These are phyloP conservation scores for Notechis scutatus DNA, from an alignment of 2,113 vertebrate genomes.

Conservation along the genomic window DNA sequence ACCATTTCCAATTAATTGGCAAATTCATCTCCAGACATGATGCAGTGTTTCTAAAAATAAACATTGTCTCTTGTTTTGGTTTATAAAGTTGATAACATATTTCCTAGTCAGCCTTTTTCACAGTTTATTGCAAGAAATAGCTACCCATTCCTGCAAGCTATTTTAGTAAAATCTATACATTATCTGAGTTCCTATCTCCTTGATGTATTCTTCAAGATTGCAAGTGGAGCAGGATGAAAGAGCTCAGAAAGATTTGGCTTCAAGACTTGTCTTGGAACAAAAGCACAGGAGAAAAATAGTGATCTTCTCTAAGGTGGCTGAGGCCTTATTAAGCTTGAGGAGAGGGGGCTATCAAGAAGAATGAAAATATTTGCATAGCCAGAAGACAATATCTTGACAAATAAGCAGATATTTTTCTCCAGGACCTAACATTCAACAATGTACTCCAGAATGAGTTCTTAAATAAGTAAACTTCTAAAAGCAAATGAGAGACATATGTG, in stretches of 20 bases:
- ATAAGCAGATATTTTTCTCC: not conserved
- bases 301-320: not conserved
- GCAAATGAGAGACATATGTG: not conserved
- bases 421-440: not conserved
- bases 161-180: not conserved
- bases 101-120: conserved; percentile 32
- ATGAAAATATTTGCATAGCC: not conserved
- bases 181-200: not conserved
- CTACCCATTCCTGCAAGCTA: conserved; percentile 3
- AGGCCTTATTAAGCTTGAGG: not conserved
- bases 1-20: conserved; percentile 40
- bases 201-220: conserved; percentile 12
- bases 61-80: not conserved
- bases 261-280: not conserved
- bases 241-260: not conserved
- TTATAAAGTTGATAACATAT: not conserved
- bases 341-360: not conserved
- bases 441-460: not conserved
- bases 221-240: not conserved
- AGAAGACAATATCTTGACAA: not conserved
- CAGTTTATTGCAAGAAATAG: conserved; percentile 7
- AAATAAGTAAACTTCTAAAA: not conserved
- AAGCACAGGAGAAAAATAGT: fast-evolving
- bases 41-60: conserved; percentile 44
- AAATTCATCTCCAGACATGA: not conserved